Base-by-base conservation (phyloP, 2,797 vertebrate genomes). In the Hippoglossus hippoglossus region DNA sequence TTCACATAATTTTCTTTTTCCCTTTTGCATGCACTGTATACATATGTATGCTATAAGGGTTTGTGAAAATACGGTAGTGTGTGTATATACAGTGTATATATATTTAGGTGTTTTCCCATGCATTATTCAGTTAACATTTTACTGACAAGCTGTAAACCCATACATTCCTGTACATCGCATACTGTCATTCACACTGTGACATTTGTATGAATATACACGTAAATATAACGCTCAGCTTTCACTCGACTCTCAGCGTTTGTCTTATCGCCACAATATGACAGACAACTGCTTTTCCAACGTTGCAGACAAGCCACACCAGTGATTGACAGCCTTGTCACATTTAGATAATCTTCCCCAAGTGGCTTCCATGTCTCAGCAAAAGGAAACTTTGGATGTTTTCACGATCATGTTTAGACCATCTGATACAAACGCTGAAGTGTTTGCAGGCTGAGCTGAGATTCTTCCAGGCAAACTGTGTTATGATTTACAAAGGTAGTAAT, bases 271-370 rank as follows among this genome's bases (percentile, higher is more conserved):
- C 60, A 73, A 57, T 57, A n/a, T 70, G 74, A 49, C 26, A 65
- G 72, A 74, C 70, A 56, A 79, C 50, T 73, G 25, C 31, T 62
- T 77, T 50, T 69, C 18, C 3, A 22, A 28, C 63, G 53, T 62
- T 52, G 47, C 41, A 28, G 59, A 68, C 49, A 80, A 76, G 63
- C 61, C 47, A 28, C 19, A 18, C 3, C 36, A 34, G 24, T 65
- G 67, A 82, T 22, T 76, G 75, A 67, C 77, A 77, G 68, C 51
- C 41, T 62, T 53, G 77, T 81, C 50, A 59, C 31, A 67, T 71
- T 61, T 41, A 47, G 31, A 55, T 76, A 5, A 56, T 75, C 79
- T 67, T 41, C 54, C 52, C 11, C 31, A n/a, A 21, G 28, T 54
- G 67, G 39, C 28, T 21, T 56, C 34, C 31, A 26, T 22, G 50